Evolutionary conservation across 2,113 vertebrate species (phyloP), one percentile per base, ranked within the genome.

Genomic region (Spea bombifrons): DNA sequence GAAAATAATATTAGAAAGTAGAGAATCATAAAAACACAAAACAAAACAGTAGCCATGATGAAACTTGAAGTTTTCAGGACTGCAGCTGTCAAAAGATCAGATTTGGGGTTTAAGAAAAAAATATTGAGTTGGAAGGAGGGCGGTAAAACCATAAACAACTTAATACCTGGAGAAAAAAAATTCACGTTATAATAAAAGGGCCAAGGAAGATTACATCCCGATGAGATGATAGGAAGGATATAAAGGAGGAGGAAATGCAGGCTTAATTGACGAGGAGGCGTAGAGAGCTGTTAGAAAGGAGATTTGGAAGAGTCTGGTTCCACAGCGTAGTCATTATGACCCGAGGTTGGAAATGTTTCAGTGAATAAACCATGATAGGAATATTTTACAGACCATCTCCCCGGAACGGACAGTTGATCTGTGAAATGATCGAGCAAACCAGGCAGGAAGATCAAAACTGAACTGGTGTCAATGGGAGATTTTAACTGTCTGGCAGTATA

Each of bases 261-360:
- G 43, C 12, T 65, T 73, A 73, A 79, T 79, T 79, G 77, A 44
- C 63, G 45, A 67, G 77, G 77, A 79, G 77, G 70, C 8, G 59
- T 73, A 30, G 49, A 13, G 69, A 66, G 76, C 57, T 63, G 68
- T 64, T 71, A 45, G 17, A 71, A 43, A n/a, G 17, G 76, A 64
- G 43, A 73, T 72, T 73, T 79, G 77, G 77, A 79, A 79, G 77
- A 66, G 61, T 7, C 45, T 52, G 57, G 12, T 49, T 78, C 55
- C 46, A 52, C 69, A 15, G 76, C 61, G 76, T 50, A 78, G 55
- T 73, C 70, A 73, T 79, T 79, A 79, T 67, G 61, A 79, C 77
- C 77, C 48, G 61, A 47, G 77, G 49, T 57, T 66, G 77, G 70
- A 73, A 73, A 73, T 48, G 59, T 66, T 71, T 72, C 69, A 45